Percentiles rank a stretch among this genome's conserved stretches.
phyloP scores from a whole-genome alignment of 2,888 invertebrate species.

The Nasonia oneida region DNA sequence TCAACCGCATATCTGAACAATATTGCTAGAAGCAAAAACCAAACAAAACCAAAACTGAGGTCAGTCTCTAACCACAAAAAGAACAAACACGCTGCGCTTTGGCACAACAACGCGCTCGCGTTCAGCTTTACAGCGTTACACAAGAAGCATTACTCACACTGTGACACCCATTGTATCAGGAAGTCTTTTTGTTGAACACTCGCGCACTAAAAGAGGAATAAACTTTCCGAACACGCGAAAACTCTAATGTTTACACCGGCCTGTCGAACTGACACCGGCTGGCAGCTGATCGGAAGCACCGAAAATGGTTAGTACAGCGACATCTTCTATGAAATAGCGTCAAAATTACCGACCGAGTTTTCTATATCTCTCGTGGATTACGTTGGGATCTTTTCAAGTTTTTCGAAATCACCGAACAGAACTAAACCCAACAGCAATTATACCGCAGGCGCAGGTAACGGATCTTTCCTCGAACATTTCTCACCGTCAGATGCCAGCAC shows the following conservation, averaged over 20 bases:
- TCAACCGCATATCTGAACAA: background rate
- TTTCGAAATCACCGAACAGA: background rate
- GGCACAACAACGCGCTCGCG: background rate
- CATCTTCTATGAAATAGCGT: slow-evolving; percentile 3
- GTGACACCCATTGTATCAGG: slow-evolving; percentile 83
- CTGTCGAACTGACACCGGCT: background rate
- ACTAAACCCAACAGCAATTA: too few species aligned
- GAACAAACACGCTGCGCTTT: background rate
- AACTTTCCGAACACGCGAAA: background rate
- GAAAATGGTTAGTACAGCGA: background rate
- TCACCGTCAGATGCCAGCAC: background rate
- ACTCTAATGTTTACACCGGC: slow-evolving; percentile 53
- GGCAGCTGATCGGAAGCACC: slow-evolving; percentile 8
- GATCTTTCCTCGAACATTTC: too few species aligned
- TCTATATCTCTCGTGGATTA: background rate
- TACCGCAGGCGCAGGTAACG: too few species aligned
- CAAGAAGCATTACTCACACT: slow-evolving; percentile 79
- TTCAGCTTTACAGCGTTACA: background rate
- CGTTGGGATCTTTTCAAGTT: background rate
- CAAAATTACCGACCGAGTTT: background rate
- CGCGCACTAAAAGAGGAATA: background rate
- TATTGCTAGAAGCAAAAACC: background rate
- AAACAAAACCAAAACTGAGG: background rate
- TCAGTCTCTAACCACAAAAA: background rate
- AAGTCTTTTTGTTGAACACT: background rate